Evolutionary conservation across 2,797 vertebrate species (phyloP), one percentile per base, ranked within the genome.

Genomic region (Naso thynnoides): DNA sequence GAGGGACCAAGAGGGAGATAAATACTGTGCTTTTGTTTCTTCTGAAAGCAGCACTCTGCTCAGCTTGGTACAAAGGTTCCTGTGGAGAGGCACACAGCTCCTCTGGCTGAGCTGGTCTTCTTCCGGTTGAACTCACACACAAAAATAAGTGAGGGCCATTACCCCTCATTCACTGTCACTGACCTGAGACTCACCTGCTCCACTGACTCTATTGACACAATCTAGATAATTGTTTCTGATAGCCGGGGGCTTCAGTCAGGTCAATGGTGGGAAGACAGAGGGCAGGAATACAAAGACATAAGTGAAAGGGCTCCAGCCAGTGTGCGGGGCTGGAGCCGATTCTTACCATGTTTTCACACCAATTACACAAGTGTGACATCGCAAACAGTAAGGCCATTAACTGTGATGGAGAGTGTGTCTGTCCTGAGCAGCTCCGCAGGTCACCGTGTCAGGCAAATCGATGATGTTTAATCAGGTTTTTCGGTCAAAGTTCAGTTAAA

Each of bases 211-310:
- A 79, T 84, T 91, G 86, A 91, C 71, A 70, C 85, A 29, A 84
- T 84, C 59, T 67, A 42, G 74, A 79, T 89, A 89, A 90, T 89
- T 86, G 86, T 76, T 70, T 69, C 45, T 78, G 81, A 88, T 89
- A 64, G 88, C 60, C 67, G 5, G 73, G 57, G 79, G 75, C 64
- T 83, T 78, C 59, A 53, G 49, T 48, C 24, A 54, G 80, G 79
- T 71, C 81, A 66, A 7, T 58, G 62, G 61, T 44, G 18, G 64
- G 45, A 50, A 21, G 70, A 71, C 60, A 68, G 53, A 72, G 73
- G 63, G 23, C 57, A 42, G 41, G 11, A 18, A 74, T n/a, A 60
- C 33, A 47, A 15, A 38, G 53, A 59, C 19, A 42, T 31, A 2
- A 36, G 68, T 53, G 47, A 42, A 49, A 50, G 27, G 52, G 31